phyloP scores from a whole-genome alignment of 2,888 invertebrate species.

The Cephus sareptanus region DNA sequence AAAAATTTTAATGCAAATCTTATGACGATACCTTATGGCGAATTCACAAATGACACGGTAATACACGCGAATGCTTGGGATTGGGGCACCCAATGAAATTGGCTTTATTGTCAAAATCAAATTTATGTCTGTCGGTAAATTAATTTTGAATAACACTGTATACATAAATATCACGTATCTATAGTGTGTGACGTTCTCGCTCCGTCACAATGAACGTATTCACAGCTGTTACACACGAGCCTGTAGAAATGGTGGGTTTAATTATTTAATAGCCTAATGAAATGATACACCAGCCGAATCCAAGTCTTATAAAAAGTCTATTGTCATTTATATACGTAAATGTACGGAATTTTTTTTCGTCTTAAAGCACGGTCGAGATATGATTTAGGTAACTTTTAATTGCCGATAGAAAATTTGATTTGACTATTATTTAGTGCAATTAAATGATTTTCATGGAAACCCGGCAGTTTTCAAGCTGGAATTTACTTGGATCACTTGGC shows the following conservation, averaged over 20 bases:
- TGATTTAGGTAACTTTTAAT: not conserved
- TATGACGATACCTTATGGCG: not conserved
- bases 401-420: not conserved
- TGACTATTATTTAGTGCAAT: not conserved
- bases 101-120: not conserved
- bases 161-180: not conserved
- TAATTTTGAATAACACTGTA: not conserved
- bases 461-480: not conserved
- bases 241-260: slow-evolving; percentile 19
- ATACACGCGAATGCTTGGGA: not conserved
- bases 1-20: not conserved
- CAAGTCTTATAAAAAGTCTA: slow-evolving; percentile 48
- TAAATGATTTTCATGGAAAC: not conserved
- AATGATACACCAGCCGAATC: slow-evolving; percentile 57
- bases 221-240: slow-evolving; percentile 41
- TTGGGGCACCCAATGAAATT: not conserved
- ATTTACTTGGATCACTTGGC: not conserved
- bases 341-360: not conserved
- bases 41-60: not conserved
- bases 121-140: not conserved
- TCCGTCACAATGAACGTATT: slow-evolving; percentile 38
- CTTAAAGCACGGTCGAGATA: not conserved
- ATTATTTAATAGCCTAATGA: slow-evolving; percentile 60
- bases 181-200: not conserved
- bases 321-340: slow-evolving; percentile 27